Base-by-base conservation (phyloP, 2,888 invertebrate genomes). In the Tiphia femorata region DNA sequence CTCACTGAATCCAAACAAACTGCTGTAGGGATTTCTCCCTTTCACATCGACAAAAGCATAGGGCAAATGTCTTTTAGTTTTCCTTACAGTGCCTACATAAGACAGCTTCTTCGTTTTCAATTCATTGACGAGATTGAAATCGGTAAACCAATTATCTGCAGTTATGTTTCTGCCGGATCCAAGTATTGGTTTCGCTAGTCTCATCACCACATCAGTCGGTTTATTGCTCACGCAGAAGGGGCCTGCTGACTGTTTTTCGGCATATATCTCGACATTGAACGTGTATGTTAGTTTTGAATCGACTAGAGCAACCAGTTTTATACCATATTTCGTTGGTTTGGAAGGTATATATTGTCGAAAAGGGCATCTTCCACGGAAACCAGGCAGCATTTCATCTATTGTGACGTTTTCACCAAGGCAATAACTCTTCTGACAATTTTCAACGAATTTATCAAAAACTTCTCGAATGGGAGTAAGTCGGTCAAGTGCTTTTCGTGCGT, bases 251-350 rank as follows among this genome's bases (percentile, higher is more conserved):
- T 35, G 35, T 8, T 5, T 35, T 12, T n/a, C 35, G 5, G 14
- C 35, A n/a, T 35, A 35, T 8, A 35, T 35, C 12, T 35, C 35
- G 4, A 35, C 6, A 8, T 14, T 40, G 16, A 16, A 19, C 4
- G 14, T 14, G 14, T 64, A 63, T 16, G 37, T 30, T 6, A 56
- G 62, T 23, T 35, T 49, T 1, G 60, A 17, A 29, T 64, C 67
- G 40, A 65, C 62, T 4, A 70, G 19, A 29, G 52, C 49, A 7
- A 65, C 52, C 48, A 70, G 59, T 62, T 71, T 72, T 4, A 75
- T n/a, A 1, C 72, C 70, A 43, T 70, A 73, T 51, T 64, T 69
- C 20, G 60, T 64, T 1, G 73, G 66, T 44, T 76, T 75, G 10
- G 49, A 51, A 1, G 63, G 62, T 6, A 25, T 25, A 25, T 25